These are phyloP conservation scores for Gadus macrocephalus DNA, from an alignment of 2,113 vertebrate species.

Conservation along the genomic window DNA sequence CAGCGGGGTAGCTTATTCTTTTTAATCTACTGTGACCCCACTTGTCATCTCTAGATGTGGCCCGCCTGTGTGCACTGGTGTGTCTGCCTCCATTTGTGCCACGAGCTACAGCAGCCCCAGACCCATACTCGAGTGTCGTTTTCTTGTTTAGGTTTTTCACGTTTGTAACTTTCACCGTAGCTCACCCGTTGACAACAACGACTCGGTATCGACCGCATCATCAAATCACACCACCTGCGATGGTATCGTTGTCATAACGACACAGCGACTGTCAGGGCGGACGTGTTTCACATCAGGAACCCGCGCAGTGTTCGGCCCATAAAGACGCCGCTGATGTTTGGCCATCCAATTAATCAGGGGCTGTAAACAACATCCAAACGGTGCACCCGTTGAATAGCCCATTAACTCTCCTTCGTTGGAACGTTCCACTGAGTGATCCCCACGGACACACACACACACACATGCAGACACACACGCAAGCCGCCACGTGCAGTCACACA, in stretches of 20 bases:
- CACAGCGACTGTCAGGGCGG: conserved; percentile 16
- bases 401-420: conserved; percentile 37
- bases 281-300: conserved; percentile 35
- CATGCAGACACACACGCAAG: conserved; percentile 3
- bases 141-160: too few relatives aligned
- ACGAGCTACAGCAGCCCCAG: too few relatives aligned
- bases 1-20: conserved; percentile 13
- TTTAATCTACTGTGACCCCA: conserved; percentile 40
- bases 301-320: conserved; percentile 12
- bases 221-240: too few relatives aligned
- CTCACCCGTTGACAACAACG: too few relatives aligned
- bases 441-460: conserved; percentile 21
- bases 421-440: background rate
- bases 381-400: conserved; percentile 35
- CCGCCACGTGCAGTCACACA: conserved; percentile 15
- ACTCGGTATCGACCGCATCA: too few relatives aligned
- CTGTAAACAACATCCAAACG: conserved; percentile 48
- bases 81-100: too few relatives aligned
- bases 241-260: too few relatives aligned
- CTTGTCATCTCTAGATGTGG: too few relatives aligned
- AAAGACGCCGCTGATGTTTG: conserved; percentile 11
- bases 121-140: too few relatives aligned
- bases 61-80: too few relatives aligned
- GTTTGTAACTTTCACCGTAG: too few relatives aligned
- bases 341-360: conserved; percentile 46